Base-by-base conservation (phyloP, 2,888 invertebrate genomes). In the Drosophila borealis region DNA sequence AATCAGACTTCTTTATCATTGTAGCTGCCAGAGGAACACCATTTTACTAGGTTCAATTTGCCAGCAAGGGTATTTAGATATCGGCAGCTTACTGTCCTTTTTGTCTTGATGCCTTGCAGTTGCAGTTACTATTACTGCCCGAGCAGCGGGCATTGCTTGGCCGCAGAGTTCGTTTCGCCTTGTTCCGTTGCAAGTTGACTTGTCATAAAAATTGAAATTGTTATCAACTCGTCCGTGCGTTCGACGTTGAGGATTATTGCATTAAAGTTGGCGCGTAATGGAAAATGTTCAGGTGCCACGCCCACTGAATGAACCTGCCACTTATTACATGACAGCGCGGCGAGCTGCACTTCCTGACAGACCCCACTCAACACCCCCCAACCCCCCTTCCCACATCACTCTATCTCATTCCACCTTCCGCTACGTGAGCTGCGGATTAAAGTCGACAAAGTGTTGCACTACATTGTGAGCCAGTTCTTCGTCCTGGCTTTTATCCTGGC, bases 181-280 rank as follows among this genome's bases (percentile, higher is more conserved):
- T 66, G 62, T 60, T 67, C 61, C 64, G 68, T 48, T 77, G 84
- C 70, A 70, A 77, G 79, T 84, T 81, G 80, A 89, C 80, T 86
- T 89, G 85, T 88, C 89, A 78, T 85, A 88, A 86, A 88, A 86
- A 86, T 86, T 86, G 86, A 89, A 86, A 86, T 86, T 88, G 86
- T 89, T 86, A 86, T 86, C 85, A 89, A 86, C 80, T 88, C 88
- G 80, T 82, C 86, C 86, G 87, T 84, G 89, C 88, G 80, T 89
- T 75, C 79, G 73, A 79, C 80, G 72, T 71, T 74, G 73, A 75
- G 87, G 89, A 86, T 88, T 88, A 88, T 86, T 89, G 89, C 85
- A 89, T 89, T 86, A 89, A 86, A 57, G 64, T 57, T 68, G 56
- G 49, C 75, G 69, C 69, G 77, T 81, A 84, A 89, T 84, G 88